phyloP scores from a whole-genome alignment of 2,888 invertebrate genomes.

The Microplitis deprimator region DNA sequence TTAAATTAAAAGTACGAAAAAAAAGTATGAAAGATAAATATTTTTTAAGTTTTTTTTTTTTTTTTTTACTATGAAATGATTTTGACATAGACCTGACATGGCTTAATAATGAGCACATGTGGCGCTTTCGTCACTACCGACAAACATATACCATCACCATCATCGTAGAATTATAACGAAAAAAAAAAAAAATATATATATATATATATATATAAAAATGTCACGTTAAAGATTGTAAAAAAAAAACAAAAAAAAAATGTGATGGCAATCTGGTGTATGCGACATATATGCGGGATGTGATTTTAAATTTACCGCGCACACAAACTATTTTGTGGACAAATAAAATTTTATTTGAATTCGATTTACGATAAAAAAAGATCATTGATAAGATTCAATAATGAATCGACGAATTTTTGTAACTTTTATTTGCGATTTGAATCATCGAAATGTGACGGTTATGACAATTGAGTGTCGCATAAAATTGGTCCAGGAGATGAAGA shows the following conservation, averaged over 20 bases:
- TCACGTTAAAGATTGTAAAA: neutral
- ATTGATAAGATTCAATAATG: neutral
- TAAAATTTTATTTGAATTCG: neutral
- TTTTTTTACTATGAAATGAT: constrained; percentile 56
- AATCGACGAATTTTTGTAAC: neutral
- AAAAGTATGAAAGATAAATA: constrained; percentile 46
- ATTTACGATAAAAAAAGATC: neutral
- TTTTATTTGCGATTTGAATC: neutral
- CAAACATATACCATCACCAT: neutral
- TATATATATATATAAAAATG: neutral
- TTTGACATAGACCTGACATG: constrained; percentile 45
- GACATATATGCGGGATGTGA: neutral
- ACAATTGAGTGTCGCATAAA: neutral
- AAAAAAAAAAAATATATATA: too few species aligned
- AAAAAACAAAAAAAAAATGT: neutral
- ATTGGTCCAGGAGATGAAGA: neutral
- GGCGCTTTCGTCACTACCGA: constrained; percentile 25
- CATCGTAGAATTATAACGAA: constrained; percentile 2
- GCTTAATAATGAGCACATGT: constrained; percentile 48
- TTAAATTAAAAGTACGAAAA: constrained; percentile 46
- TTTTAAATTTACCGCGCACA: neutral
- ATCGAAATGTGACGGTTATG: neutral
- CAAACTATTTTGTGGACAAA: neutral
- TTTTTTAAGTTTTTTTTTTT: constrained; percentile 8
- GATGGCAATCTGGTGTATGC: neutral